Evolutionary conservation across 2,888 invertebrate genomes (phyloP), one percentile per base, ranked within the genome.

Genomic region (Dysmachus trigonus): DNA sequence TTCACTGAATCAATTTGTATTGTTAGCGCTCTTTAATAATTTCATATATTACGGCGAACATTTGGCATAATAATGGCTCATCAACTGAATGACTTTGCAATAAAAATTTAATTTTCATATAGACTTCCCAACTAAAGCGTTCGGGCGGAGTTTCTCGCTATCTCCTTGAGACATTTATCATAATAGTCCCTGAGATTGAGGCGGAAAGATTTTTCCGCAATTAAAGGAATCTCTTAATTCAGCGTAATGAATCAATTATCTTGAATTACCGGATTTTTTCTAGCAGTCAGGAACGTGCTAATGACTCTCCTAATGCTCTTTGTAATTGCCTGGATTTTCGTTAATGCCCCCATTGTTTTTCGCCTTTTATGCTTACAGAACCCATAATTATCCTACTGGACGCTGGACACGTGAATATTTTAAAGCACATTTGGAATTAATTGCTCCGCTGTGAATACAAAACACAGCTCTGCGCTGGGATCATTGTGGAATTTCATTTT

Each of bases 321-420:
- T 77, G 77, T 77, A 77, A 77, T 77, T 77, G 35, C 41, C 41
- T 77, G 22, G 77, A 77, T 77, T 77, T 77, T 27, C 38, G 77
- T 38, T 38, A 77, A 77, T 77, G 77, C 8, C 22, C 22, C 62
- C 62, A 62, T 62, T 62, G 62, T 62, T 62, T 74, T 74, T 22
- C 35, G 74, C 33, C 35, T 18, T 35, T 74, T 33, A 33, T 74
- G 35, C 35, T 31, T 33, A 33, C 73, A 73, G 18, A 33, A 74
- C 74, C 74, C 74, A 74, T 74, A 31, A 74, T 74, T 74, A 74
- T 74, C 33, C 35, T 18, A 73, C 33, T 35, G 74, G 13, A 4
- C 35, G 35, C 35, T 74, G 74, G 31, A 33, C 31, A 35, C 74
- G 74, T 35, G 30, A 74, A 74, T 62, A 62, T 62, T 62, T 62